Evolutionary conservation across 2,113 vertebrate genomes (phyloP).

Genomic region (Notothenia coriiceps): DNA sequence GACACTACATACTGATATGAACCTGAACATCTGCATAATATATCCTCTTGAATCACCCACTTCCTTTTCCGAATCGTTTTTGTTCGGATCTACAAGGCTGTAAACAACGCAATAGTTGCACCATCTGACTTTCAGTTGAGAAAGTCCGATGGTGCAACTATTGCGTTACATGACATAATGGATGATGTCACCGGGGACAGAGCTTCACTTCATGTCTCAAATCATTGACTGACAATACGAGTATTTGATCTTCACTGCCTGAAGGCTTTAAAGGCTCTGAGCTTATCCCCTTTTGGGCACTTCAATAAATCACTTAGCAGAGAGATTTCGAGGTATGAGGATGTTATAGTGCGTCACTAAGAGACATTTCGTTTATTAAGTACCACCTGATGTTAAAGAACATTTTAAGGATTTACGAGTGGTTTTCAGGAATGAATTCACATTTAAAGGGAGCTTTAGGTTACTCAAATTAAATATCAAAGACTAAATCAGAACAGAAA

Average conservation of each 20-base stretch:
- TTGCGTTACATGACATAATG: not conserved
- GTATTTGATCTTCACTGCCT: not conserved
- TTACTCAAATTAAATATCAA: not conserved
- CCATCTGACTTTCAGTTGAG: too few relatives aligned
- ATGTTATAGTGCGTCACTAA: too few relatives aligned
- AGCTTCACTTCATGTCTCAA: not conserved
- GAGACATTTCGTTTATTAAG: not conserved
- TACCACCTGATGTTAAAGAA: not conserved
- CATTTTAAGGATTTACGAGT: not conserved
- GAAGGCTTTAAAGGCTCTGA: not conserved
- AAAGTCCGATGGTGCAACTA: not conserved
- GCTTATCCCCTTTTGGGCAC: not conserved
- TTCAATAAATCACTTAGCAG: not conserved
- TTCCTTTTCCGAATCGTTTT: too few relatives aligned
- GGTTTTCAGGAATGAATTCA: too few relatives aligned
- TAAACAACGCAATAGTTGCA: not conserved
- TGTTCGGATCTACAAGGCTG: not conserved
- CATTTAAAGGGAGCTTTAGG: not conserved
- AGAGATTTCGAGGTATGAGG: not conserved
- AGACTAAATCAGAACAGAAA: not conserved
- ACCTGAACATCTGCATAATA: too few relatives aligned
- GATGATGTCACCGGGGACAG: not conserved
- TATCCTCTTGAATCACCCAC: too few relatives aligned
- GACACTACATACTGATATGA: too few relatives aligned
- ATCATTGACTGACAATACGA: too few relatives aligned